Evolutionary conservation across 2,797 vertebrate species (phyloP), one percentile per base, ranked within the genome.

Genomic region (Acrossocheilus fasciatus): DNA sequence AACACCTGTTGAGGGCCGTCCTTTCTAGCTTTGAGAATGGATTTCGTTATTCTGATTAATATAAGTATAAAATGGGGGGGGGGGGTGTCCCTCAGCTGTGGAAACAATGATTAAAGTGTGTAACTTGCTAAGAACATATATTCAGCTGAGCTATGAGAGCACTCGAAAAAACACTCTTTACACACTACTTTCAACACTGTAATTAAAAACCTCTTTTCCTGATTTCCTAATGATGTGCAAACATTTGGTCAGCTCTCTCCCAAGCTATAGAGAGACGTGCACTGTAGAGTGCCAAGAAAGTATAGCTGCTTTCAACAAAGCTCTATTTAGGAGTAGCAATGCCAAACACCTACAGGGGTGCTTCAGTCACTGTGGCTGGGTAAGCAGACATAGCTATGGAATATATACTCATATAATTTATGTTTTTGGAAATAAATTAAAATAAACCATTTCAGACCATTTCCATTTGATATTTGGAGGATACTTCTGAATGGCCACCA

Each of bases 121-220:
- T 6, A 59, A 76, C 30, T 78, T 68, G 57, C 66, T 80, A 68
- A 85, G 34, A 76, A 52, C 6, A 39, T 72, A 57, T 52, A 59
- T 54, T 74, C 23, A 83, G 74, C 45, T 41, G n/a, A n/a, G 15
- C 54, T 54, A 36, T 34, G 45, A 77, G 52, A 72, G 74, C 18
- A 64, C 36, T 83, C 39, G 30, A 26, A 62, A 26, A 62, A 62
- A n/a, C 59, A 12, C 59, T 26, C 78, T 75, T 83, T 80, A 59
- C 57, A 64, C 68, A 50, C 23, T 50, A 18, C 14, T 47, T n/a
- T 88, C 84, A 80, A 64, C 84, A 83, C 54, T 64, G 36, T 75
- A 80, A 83, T 83, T 83, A 83, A 83, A 86, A 85, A 76, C 34
- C 36, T 26, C n/a, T 82, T 88, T 86, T 83, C 81, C 26, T 69